Percentiles rank a stretch among this genome's conserved stretches.
Evolutionary conservation across 2,888 invertebrate genomes (phyloP).

Genomic region (Tetranychus piercei): DNA sequence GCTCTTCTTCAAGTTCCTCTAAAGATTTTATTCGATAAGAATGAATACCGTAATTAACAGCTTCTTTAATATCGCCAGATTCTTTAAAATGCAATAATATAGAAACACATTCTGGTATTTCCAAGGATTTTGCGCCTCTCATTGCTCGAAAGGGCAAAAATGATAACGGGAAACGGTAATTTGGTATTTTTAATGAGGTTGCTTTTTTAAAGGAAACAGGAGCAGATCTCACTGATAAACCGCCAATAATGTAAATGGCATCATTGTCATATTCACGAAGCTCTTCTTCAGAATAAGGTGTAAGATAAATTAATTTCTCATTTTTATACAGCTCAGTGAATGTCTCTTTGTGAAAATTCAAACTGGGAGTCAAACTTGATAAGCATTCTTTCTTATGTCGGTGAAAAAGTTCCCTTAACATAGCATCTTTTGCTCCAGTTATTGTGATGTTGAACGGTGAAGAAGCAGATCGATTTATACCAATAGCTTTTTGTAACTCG

Average conservation of each 20-base stretch:
- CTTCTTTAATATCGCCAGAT: not conserved
- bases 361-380: not conserved
- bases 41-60: not conserved
- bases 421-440: not conserved
- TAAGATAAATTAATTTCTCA: not conserved
- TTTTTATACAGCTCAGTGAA: not conserved
- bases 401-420: not conserved
- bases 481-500: not conserved
- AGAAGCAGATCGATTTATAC: not conserved
- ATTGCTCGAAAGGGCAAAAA: not conserved
- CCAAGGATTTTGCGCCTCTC: not conserved
- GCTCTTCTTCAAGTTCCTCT: not conserved
- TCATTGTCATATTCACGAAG: not conserved
- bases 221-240: not conserved
- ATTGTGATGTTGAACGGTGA: not conserved
- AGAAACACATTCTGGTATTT: not conserved
- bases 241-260: not conserved
- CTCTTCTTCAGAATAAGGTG: not conserved
- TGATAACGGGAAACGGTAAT: not conserved
- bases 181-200: not conserved
- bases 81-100: not conserved
- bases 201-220: not conserved
- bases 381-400: not conserved
- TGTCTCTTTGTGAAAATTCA: not conserved
- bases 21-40: not conserved